Percentiles rank a stretch among this genome's conserved stretches.
Conservation (phyloP, 2,888 invertebrate genomes). For the Andrena chrysosceles region DNA sequence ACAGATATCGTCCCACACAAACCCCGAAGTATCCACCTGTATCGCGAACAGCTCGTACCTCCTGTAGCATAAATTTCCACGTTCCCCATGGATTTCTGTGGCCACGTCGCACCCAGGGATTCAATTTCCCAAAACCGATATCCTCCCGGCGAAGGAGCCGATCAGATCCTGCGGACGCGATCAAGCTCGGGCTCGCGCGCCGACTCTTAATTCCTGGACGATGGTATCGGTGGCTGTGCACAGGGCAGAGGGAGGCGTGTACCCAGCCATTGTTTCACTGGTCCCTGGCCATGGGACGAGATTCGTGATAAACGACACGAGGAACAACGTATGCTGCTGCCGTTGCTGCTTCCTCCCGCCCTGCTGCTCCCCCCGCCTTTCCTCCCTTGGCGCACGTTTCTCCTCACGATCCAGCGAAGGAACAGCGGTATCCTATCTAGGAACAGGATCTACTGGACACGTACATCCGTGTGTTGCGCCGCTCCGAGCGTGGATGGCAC, state of each 20-base stretch:
- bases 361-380: constrained; percentile 4
- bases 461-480: constrained; percentile 31
- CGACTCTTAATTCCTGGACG: constrained; percentile 57
- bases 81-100: background rate
- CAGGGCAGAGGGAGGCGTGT: constrained; percentile 39
- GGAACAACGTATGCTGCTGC: constrained; percentile 57
- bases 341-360: background rate
- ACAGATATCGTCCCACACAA: too few relatives aligned
- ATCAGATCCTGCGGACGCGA: constrained; percentile 4
- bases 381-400: constrained; percentile 34
- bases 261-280: constrained; percentile 67
- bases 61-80: background rate
- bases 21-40: background rate
- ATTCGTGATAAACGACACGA: constrained; percentile 73
- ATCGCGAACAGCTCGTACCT: background rate
- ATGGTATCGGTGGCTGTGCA: constrained; percentile 35
- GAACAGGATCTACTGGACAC: constrained; percentile 60
- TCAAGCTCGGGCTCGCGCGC: constrained; percentile 23
- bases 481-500: constrained; percentile 35
- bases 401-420: constrained; percentile 38
- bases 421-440: constrained; percentile 59
- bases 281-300: constrained; percentile 59
- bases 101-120: background rate
- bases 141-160: background rate
- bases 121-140: constrained; percentile 15